These are phyloP conservation scores for Peribatodes rhomboidaria DNA, from an alignment of 2,888 invertebrate genomes.

Conservation along the genomic window DNA sequence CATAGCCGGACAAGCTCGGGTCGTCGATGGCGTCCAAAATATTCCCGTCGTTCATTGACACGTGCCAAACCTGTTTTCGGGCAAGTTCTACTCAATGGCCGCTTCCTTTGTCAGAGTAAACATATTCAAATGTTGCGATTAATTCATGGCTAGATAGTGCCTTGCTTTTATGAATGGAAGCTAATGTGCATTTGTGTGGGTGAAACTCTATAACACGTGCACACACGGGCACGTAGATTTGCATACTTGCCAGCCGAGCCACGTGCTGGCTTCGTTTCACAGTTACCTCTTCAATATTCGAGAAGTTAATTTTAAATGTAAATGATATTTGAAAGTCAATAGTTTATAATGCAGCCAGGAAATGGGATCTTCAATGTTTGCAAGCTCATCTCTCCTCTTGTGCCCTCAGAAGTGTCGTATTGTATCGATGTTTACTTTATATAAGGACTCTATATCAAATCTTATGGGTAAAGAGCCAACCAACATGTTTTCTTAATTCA, in stretches of 20 bases:
- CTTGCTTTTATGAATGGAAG: slow-evolving; percentile 85
- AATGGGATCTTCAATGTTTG: slow-evolving; percentile 62
- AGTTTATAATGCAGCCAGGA: slow-evolving; percentile 62
- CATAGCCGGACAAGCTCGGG: slow-evolving; percentile 71
- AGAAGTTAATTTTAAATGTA: slow-evolving; percentile 80
- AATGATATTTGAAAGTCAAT: slow-evolving; percentile 79
- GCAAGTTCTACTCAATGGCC: slow-evolving; percentile 84
- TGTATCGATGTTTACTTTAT: slow-evolving; percentile 16
- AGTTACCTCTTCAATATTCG: slow-evolving; percentile 82
- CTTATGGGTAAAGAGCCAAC: slow-evolving; percentile 6
- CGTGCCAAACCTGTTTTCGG: slow-evolving; percentile 85
- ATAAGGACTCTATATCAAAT: slow-evolving; percentile 18
- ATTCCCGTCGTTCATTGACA: slow-evolving; percentile 85
- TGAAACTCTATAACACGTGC: slow-evolving; percentile 59
- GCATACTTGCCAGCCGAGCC: slow-evolving; percentile 80
- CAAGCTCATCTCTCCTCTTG: slow-evolving; percentile 50
- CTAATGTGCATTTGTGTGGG: slow-evolving; percentile 68
- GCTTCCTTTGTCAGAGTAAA: slow-evolving; percentile 85
- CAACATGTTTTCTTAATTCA: slow-evolving; percentile 13
- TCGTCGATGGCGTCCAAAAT: slow-evolving; percentile 78
- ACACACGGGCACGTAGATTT: slow-evolving; percentile 71
- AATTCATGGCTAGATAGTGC: slow-evolving; percentile 85
- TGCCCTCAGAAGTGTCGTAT: slow-evolving; percentile 20
- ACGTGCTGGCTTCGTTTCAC: slow-evolving; percentile 78
- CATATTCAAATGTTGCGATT: slow-evolving; percentile 87